phyloP scores from a whole-genome alignment of 2,797 vertebrate species.

The Squalus acanthias region DNA sequence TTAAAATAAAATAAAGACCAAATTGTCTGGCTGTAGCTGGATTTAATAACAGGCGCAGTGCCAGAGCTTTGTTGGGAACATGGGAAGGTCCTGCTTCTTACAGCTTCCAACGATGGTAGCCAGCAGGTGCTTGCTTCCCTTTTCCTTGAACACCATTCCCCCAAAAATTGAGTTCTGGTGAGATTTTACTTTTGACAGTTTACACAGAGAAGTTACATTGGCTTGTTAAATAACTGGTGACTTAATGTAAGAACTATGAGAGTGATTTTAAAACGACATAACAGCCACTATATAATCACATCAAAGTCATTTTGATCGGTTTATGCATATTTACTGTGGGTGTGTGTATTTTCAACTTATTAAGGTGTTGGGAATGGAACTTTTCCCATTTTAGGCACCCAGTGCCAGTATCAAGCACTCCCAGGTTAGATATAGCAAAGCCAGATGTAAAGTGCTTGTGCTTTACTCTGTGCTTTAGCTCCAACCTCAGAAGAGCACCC shows the following conservation, averaged over 20 bases:
- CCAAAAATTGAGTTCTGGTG: background rate
- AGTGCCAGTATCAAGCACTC: background rate
- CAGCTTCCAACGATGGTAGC: slow-evolving; percentile 51
- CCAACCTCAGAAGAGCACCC: background rate
- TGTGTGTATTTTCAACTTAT: background rate
- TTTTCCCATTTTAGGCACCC: background rate
- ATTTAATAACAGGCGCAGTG: slow-evolving; percentile 73
- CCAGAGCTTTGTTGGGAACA: slow-evolving; percentile 62
- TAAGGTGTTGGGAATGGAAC: background rate
- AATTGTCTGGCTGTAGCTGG: slow-evolving; percentile 81
- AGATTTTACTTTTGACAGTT: slow-evolving; percentile 21
- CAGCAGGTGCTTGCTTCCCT: slow-evolving; percentile 52
- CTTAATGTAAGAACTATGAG: background rate
- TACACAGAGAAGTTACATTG: background rate
- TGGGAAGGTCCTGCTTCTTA: slow-evolving; percentile 51
- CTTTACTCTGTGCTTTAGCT: background rate
- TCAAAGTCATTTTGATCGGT: background rate
- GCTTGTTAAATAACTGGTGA: background rate
- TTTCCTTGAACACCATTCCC: background rate
- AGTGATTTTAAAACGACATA: background rate
- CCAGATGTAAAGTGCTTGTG: background rate
- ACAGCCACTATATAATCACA: background rate
- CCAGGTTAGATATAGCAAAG: background rate
- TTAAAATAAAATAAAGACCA: slow-evolving; percentile 74
- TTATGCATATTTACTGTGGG: background rate